phyloP scores from a whole-genome alignment of 2,888 invertebrate species.

The Callimorpha dominula region DNA sequence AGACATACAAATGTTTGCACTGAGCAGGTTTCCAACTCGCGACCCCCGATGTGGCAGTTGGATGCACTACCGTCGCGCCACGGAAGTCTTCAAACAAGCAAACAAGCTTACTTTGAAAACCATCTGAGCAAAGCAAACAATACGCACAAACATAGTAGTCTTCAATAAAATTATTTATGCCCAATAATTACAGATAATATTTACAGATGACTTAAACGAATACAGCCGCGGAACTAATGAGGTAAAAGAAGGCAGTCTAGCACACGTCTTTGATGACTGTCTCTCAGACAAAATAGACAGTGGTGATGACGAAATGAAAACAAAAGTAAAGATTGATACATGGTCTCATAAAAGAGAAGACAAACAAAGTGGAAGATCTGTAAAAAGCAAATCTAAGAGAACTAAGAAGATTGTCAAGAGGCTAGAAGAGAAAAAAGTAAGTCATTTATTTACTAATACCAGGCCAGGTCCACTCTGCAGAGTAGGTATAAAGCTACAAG shows the following conservation, averaged over 20 bases:
- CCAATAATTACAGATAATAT: background rate
- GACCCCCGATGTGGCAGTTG: background rate
- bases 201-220: background rate
- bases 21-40: no score
- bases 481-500: no score
- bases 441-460: background rate
- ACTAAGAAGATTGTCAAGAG: conserved; percentile 34
- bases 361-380: conserved; percentile 18
- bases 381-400: conserved; percentile 27
- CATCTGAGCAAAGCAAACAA: background rate
- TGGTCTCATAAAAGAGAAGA: conserved; percentile 26
- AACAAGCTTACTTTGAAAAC: no score
- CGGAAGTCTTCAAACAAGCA: no score
- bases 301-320: conserved; percentile 19
- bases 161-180: no score
- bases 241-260: background rate
- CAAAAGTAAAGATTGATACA: conserved; percentile 32
- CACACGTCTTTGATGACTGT: background rate
- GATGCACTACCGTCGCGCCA: background rate
- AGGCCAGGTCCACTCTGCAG: no score
- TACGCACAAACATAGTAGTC: no score
- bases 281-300: conserved; percentile 1
- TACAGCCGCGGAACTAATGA: background rate
- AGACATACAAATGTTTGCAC: no score
- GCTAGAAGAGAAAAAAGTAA: conserved; percentile 20